A percentile compares a stretch with the other conserved stretches of the same genome.
These are phyloP conservation scores for Autographa pulchrina DNA, from an alignment of 2,888 invertebrate species.

Conservation along the genomic window DNA sequence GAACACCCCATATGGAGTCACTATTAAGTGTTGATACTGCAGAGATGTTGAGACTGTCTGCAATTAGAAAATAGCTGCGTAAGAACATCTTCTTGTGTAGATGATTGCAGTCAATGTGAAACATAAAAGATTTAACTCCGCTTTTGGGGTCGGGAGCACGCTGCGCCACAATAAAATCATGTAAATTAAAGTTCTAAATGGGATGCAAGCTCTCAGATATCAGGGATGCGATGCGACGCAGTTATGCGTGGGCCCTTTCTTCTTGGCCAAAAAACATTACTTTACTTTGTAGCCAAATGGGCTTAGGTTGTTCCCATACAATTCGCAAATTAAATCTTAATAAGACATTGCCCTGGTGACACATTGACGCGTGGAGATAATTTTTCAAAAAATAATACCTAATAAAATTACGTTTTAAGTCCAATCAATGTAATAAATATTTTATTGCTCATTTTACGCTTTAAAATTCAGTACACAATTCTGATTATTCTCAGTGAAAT, in stretches of 20 bases:
- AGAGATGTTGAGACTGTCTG: slow-evolving; percentile 74
- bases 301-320: too few relatives aligned
- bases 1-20: slow-evolving; percentile 93
- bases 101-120: too few relatives aligned
- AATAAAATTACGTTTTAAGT: not conserved
- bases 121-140: too few relatives aligned
- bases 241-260: too few relatives aligned
- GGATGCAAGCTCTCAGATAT: too few relatives aligned
- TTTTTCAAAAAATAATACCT: not conserved
- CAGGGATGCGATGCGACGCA: too few relatives aligned
- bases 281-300: too few relatives aligned
- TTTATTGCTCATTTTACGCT: not conserved
- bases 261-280: too few relatives aligned
- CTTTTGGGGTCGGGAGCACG: too few relatives aligned
- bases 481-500: not conserved
- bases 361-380: not conserved
- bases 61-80: slow-evolving; percentile 37
- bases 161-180: too few relatives aligned
- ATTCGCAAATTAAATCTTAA: not conserved
- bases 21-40: slow-evolving; percentile 63
- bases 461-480: not conserved
- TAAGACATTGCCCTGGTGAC: not conserved
- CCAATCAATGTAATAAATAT: not conserved
- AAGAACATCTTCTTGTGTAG: not conserved
- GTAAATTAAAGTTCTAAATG: too few relatives aligned